Conservation (phyloP, 2,888 invertebrate genomes). For the Clusia tigrina region DNA sequence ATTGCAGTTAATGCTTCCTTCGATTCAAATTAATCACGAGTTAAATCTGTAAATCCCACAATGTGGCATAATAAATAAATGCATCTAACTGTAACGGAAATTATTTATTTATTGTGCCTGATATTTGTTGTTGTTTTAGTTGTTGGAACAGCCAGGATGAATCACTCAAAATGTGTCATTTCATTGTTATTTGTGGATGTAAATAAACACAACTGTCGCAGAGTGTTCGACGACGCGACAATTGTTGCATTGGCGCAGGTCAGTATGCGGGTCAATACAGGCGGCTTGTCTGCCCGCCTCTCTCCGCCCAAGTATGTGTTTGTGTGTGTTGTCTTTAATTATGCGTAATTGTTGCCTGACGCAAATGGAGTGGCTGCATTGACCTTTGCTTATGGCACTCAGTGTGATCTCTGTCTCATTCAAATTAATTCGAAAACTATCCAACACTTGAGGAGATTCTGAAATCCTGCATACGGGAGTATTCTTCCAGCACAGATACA, state of each 20-base stretch:
- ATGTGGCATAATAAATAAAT: slow-evolving; percentile 9
- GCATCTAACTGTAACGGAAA: not conserved
- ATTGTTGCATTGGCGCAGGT: not conserved
- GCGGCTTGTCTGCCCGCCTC: no score
- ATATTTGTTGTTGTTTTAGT: no score
- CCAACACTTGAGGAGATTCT: no score
- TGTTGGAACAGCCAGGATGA: not conserved
- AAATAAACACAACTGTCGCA: not conserved
- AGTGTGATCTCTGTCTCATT: not conserved
- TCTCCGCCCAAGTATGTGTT: no score
- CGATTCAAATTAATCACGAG: slow-evolving; percentile 26
- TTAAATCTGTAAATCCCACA: slow-evolving; percentile 18
- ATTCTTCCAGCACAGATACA: slow-evolving; percentile 11
- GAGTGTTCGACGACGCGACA: not conserved
- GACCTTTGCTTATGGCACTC: not conserved
- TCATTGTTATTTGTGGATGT: not conserved
- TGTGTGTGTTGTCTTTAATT: not conserved
- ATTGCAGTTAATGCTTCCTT: slow-evolving; percentile 24
- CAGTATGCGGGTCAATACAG: not conserved
- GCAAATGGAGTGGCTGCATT: no score
- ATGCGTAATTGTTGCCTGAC: not conserved
- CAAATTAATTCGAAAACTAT: not conserved
- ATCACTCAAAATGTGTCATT: not conserved
- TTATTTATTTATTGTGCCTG: not conserved
- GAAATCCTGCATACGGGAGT: not conserved